Evolutionary conservation across 2,797 vertebrate genomes (phyloP).

Genomic region (Diplodus puntazzo): DNA sequence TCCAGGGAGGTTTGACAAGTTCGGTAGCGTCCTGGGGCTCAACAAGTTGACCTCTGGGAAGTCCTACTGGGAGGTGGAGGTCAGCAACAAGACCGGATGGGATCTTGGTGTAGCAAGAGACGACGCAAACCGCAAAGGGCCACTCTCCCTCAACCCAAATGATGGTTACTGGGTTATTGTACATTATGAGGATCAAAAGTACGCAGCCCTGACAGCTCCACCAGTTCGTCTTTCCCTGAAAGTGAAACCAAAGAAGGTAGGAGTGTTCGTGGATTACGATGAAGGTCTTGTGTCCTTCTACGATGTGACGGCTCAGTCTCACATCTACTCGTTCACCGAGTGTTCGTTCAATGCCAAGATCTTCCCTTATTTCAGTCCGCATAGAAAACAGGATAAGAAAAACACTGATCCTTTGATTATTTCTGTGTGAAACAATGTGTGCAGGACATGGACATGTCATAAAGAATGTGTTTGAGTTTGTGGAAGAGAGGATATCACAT

Average conservation of each 20-base stretch:
- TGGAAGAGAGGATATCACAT: not conserved
- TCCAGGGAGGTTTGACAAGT: constrained; percentile 37
- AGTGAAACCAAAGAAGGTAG: constrained; percentile 58
- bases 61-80: constrained; percentile 67
- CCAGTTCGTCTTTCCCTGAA: constrained; percentile 12
- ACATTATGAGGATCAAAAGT: constrained; percentile 62
- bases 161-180: constrained; percentile 67
- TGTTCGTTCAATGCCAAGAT: constrained; percentile 55
- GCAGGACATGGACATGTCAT: not conserved
- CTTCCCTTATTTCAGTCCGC: constrained; percentile 74
- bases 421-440: constrained; percentile 12
- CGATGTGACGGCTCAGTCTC: constrained; percentile 42
- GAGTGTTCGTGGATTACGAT: constrained; percentile 71
- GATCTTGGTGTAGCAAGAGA: constrained; percentile 63
- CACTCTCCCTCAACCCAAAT: constrained; percentile 49
- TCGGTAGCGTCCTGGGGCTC: constrained; percentile 50
- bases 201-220: constrained; percentile 40
- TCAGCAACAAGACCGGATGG: constrained; percentile 58
- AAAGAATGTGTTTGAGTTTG: not conserved
- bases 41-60: constrained; percentile 45
- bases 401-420: constrained; percentile 67
- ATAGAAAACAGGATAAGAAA: constrained; percentile 21
- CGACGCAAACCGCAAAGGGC: constrained; percentile 48
- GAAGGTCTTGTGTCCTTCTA: constrained; percentile 73
- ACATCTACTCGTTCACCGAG: constrained; percentile 62